Percentiles rank a stretch among this genome's conserved stretches.
Evolutionary conservation across 2,797 vertebrate genomes (phyloP).

Genomic region (Paramormyrops hopkinsi): DNA sequence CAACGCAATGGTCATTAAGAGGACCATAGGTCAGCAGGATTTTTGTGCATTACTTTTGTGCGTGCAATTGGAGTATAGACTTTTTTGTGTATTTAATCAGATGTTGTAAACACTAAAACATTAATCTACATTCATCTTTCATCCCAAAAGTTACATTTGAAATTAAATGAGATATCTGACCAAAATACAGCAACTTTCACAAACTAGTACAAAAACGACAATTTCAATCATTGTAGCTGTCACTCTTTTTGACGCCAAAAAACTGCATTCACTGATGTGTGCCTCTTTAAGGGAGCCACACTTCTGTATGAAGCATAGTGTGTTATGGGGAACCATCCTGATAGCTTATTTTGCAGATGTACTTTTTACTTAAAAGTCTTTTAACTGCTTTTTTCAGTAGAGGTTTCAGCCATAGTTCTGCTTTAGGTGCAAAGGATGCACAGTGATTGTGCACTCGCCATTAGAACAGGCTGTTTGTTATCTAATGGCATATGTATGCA

Average conservation of each 20-base stretch:
- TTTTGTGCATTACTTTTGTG: not conserved
- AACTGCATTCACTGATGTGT: not conserved
- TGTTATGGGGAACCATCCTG: not conserved
- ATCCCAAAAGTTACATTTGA: not conserved
- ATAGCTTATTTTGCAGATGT: conserved; percentile 13
- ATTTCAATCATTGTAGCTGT: conserved; percentile 21
- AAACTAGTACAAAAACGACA: not conserved
- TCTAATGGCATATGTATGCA: not conserved
- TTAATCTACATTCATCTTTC: not conserved
- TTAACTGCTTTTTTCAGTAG: not conserved
- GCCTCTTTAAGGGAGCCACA: conserved; percentile 14
- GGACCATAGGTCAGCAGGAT: not conserved
- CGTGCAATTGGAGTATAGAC: not conserved
- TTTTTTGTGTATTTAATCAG: not conserved
- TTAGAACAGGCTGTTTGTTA: conserved; percentile 23
- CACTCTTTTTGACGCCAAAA: conserved; percentile 18
- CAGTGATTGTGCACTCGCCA: conserved; percentile 24
- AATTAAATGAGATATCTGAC: not conserved
- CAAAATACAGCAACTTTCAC: not conserved
- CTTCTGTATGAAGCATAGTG: not conserved
- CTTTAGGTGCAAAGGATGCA: conserved; percentile 4
- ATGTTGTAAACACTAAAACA: not conserved
- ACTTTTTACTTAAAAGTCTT: conserved; percentile 29
- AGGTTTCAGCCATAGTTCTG: not conserved
- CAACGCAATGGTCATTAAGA: not conserved